Evolutionary conservation across 2,888 invertebrate genomes (phyloP), one percentile per base, ranked within the genome.

Genomic region (Drosophila stalkeri): DNA sequence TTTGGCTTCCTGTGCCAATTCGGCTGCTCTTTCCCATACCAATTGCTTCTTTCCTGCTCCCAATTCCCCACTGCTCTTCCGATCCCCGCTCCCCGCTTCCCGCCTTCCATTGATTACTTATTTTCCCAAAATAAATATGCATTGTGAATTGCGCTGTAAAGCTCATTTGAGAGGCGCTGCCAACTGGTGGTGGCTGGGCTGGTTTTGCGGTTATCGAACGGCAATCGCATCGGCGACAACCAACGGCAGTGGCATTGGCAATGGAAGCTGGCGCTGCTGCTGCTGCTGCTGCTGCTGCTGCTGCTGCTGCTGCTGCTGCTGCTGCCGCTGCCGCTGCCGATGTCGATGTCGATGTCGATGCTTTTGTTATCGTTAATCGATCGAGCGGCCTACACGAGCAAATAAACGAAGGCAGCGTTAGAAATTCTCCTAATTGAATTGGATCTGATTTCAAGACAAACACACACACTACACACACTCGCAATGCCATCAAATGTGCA

Each of bases 91-190:
- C 27, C n/a, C 47, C 46, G 44, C 33, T 47, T 37, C 27, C 44
- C 27, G 44, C 41, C 44, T 20, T 66, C 85, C 85, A 88, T 86
- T 86, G 85, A 86, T 86, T 86, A 86, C 89, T 88, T 86, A 86
- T 86, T 86, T 86, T 86, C 85, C 86, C 90, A 90, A 81, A 80
- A 90, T 90, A 90, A 86, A 86, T 90, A 86, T 90, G 90, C 89
- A 90, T 86, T 89, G 90, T 72, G 82, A 85, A 89, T 87, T 89
- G 90, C 73, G 59, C 57, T 66, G 77, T 31, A 72, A 76, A 77
- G 77, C 72, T 72, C 64, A 77, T 77, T 80, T 80, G 63, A 63
- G 57, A 62, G 69, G 33, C 47, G 75, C 73, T 67, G 37, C 71
- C 59, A 63, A 51, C 62, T 57, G 20, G 37, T 44, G 23, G 54